Conservation (phyloP, 2,113 vertebrate species). For the Chroicocephalus ridibundus region DNA sequence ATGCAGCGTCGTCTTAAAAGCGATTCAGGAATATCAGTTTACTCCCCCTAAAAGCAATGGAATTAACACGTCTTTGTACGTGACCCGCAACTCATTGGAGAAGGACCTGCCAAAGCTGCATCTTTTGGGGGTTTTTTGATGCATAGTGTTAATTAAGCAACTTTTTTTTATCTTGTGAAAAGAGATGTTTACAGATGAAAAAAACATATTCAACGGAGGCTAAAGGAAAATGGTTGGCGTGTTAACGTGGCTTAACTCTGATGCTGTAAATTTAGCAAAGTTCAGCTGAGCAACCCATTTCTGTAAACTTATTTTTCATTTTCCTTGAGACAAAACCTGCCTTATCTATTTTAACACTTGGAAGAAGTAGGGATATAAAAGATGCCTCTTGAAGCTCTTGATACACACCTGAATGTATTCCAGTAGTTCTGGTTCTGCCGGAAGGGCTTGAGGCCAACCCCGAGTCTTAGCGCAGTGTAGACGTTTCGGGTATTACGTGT, state of each 20-base stretch:
- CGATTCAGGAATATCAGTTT: neutral
- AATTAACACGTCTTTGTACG: neutral
- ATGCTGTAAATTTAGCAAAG: constrained; percentile 56
- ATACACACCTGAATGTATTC: constrained; percentile 39
- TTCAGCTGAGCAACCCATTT: constrained; percentile 54
- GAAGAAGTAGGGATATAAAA: neutral
- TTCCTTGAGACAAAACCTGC: constrained; percentile 60
- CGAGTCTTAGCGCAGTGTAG: neutral
- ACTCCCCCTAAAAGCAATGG: neutral
- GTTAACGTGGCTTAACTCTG: constrained; percentile 43
- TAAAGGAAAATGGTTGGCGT: constrained; percentile 44
- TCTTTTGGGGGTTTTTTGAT: neutral
- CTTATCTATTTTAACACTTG: constrained; percentile 49
- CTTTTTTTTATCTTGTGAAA: constrained; percentile 58
- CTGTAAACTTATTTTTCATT: constrained; percentile 20
- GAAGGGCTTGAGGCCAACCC: neutral
- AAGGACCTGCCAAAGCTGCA: constrained; percentile 51
- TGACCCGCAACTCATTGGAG: neutral
- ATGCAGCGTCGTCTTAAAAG: neutral
- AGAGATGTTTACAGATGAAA: constrained; percentile 74
- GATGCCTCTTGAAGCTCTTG: neutral
- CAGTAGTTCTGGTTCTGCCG: constrained; percentile 25
- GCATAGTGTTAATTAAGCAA: constrained; percentile 62
- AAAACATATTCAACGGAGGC: constrained; percentile 53
- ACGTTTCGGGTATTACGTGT: neutral